A percentile compares a stretch with the other conserved stretches of the same genome.
Conservation (phyloP, 2,888 invertebrate genomes). For the Geophilus truncorum region DNA sequence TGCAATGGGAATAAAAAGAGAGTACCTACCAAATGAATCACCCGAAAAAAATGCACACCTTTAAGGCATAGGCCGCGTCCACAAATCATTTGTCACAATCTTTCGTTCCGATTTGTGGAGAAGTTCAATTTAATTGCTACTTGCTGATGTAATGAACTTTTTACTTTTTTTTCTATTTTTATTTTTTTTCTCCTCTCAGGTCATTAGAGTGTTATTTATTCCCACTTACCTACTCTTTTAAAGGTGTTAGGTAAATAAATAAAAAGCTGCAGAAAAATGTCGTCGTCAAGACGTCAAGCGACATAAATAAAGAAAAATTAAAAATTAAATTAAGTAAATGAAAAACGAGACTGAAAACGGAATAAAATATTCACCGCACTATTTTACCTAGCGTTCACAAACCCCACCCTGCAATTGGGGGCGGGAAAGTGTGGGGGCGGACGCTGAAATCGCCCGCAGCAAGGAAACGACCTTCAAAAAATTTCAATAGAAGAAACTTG, state of each 20-base stretch:
- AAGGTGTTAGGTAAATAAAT: neutral
- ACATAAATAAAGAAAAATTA: neutral
- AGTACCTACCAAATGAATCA: no score
- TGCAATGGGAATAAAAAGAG: neutral
- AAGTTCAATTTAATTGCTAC: constrained; percentile 18
- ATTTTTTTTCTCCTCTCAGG: neutral
- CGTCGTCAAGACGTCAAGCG: no score
- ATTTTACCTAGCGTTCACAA: constrained; percentile 8
- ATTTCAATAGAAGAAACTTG: neutral
- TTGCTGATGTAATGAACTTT: neutral
- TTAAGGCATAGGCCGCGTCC: neutral
- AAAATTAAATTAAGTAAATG: neutral
- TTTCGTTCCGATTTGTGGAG: constrained; percentile 22
- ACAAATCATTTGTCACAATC: constrained; percentile 18
- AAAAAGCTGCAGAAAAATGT: no score
- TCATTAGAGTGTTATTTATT: constrained; percentile 20
- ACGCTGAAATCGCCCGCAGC: neutral
- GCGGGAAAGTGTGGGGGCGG: constrained; percentile 7
- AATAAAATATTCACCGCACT: constrained; percentile 8
- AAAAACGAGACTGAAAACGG: neutral
- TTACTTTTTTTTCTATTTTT: neutral
- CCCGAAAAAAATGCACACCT: neutral
- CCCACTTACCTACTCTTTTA: neutral
- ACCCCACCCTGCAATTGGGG: constrained; percentile 15
- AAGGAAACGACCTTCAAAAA: constrained; percentile 20